phyloP scores from a whole-genome alignment of 2,113 vertebrate species.

The Suricata suricatta region DNA sequence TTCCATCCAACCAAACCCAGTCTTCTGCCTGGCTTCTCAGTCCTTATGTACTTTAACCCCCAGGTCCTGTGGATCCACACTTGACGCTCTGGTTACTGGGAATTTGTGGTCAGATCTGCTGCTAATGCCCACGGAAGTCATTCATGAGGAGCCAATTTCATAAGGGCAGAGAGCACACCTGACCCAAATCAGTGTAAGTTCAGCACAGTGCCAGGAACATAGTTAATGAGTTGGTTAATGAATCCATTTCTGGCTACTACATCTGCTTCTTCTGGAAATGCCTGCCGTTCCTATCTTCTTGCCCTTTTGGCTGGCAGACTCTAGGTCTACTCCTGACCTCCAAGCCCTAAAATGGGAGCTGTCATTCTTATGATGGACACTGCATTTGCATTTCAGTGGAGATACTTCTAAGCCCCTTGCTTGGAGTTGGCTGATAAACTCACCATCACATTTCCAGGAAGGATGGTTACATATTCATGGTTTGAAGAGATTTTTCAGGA shows the following conservation, averaged over 20 bases:
- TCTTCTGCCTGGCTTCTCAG: neutral
- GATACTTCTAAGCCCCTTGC: neutral
- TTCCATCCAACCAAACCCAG: neutral
- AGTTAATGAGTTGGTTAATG: neutral
- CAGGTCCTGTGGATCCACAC: neutral
- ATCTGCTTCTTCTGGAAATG: neutral
- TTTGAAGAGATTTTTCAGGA: neutral
- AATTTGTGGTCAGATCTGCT: neutral
- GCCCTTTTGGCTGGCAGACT: neutral
- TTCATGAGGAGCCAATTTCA: neutral
- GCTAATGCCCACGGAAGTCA: neutral
- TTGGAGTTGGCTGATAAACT: neutral
- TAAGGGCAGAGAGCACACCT: neutral
- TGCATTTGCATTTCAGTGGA: neutral
- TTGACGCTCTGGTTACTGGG: neutral
- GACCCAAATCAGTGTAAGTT: neutral
- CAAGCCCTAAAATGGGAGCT: neutral
- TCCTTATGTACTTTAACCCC: neutral
- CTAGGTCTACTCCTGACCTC: neutral
- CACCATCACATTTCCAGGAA: neutral
- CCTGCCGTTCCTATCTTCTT: neutral
- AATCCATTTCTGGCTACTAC: neutral
- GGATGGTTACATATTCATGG: neutral
- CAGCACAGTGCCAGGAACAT: neutral
- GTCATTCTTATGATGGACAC: neutral